A percentile compares a stretch with the other conserved stretches of the same genome.
phyloP scores from a whole-genome alignment of 2,113 vertebrate genomes.

The Entelurus aequoreus region DNA sequence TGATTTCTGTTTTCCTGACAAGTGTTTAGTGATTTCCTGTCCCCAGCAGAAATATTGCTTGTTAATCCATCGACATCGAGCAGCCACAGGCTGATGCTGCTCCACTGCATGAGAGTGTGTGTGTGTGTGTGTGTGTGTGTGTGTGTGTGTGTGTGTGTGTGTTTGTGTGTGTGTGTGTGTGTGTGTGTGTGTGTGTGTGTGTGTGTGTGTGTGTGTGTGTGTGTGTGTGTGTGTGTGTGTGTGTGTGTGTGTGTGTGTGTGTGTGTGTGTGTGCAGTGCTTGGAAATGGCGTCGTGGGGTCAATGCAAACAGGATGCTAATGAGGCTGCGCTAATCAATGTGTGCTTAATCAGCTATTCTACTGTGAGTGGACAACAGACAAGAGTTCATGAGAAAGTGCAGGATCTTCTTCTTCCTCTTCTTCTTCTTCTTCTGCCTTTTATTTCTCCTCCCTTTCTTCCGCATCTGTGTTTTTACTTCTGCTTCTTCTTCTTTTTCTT shows the following conservation, averaged over 20 bases:
- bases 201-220: not conserved
- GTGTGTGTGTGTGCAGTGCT: conserved; percentile 1
- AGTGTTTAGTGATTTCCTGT: conserved; percentile 74
- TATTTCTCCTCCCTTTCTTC: not conserved
- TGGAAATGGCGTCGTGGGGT: conserved; percentile 40
- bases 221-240: conserved; percentile 5
- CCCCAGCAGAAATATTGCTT: conserved; percentile 57
- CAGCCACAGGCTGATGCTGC: conserved; percentile 36
- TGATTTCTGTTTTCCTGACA: conserved; percentile 60
- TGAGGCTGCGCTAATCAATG: conserved; percentile 81
- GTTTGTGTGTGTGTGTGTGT: conserved; percentile 3
- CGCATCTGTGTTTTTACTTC: no score
- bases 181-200: conserved; percentile 2
- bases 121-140: not conserved
- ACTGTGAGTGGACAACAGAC: conserved; percentile 49
- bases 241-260: not conserved
- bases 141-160: not conserved
- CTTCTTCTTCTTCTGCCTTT: not conserved
- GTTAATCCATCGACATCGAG: conserved; percentile 73
- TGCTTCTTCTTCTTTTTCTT: no score
- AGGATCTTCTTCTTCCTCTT: conserved; percentile 35
- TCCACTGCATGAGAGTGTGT: not conserved
- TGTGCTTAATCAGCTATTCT: conserved; percentile 81
- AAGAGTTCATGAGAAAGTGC: conserved; percentile 72
- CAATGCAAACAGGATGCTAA: conserved; percentile 82